A percentile compares a stretch with the other conserved stretches of the same genome.
Conservation (phyloP, 2,113 vertebrate genomes). For the Melanostigma gelatinosum region DNA sequence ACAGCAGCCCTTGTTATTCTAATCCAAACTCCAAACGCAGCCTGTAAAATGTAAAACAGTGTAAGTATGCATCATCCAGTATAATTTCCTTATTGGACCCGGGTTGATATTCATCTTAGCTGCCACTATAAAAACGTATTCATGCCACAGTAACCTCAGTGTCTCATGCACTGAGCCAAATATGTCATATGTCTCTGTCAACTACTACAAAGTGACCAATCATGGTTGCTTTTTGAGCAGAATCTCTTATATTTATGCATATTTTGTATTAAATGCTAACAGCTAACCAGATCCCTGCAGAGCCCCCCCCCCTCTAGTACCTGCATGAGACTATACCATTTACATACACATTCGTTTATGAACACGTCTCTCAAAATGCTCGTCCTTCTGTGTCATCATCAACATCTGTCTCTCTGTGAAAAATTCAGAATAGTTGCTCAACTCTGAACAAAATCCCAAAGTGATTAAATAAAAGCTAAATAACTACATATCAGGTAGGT, state of each 20-base stretch:
- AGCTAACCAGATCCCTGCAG: not conserved
- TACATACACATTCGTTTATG: not conserved
- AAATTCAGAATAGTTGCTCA: not conserved
- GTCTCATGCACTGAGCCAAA: not conserved
- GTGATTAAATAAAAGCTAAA: not conserved
- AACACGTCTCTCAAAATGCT: not conserved
- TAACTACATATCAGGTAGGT: not conserved
- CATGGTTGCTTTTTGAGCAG: not conserved
- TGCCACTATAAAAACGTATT: constrained; percentile 13
- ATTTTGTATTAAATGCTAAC: not conserved
- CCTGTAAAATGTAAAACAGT: not conserved
- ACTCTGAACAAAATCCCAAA: not conserved
- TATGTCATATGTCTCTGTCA: not conserved
- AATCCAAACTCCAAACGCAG: constrained; percentile 9
- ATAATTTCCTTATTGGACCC: not conserved
- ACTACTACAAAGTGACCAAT: not conserved
- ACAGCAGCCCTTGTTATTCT: not conserved
- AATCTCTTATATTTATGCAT: not conserved
- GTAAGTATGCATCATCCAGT: not conserved
- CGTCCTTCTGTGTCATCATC: not conserved
- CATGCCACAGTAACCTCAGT: not conserved
- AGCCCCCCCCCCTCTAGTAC: not conserved
- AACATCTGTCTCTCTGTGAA: not conserved
- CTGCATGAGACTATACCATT: not conserved
- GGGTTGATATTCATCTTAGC: not conserved